phyloP scores from a whole-genome alignment of 2,888 invertebrate species.

The Noctua janthe region DNA sequence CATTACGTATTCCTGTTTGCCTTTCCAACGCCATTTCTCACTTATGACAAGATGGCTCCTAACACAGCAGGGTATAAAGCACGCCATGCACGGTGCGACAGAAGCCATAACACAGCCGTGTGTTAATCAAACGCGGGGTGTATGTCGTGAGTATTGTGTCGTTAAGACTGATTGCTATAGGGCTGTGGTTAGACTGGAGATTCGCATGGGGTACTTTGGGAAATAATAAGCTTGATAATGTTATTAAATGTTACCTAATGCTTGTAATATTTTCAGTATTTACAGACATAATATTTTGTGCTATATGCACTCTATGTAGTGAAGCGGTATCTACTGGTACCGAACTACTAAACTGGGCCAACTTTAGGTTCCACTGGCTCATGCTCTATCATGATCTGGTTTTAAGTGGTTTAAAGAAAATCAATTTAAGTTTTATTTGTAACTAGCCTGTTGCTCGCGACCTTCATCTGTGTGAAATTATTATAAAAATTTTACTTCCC shows the following conservation, averaged over 20 bases:
- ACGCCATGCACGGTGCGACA: constrained; percentile 28
- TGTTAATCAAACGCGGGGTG: constrained; percentile 73
- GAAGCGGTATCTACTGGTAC: not conserved
- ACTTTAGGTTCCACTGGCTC: not conserved
- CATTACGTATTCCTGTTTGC: constrained; percentile 41
- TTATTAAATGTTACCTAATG: not conserved
- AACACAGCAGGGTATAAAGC: constrained; percentile 39
- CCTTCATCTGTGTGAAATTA: no score
- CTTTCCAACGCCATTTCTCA: constrained; percentile 30
- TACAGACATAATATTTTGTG: not conserved
- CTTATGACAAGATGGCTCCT: constrained; percentile 33
- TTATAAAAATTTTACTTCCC: no score
- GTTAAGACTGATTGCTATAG: constrained; percentile 71
- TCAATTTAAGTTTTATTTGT: no score
- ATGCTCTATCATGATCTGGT: not conserved
- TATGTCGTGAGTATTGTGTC: constrained; percentile 70
- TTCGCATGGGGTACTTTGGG: not conserved
- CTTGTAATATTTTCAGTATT: not conserved
- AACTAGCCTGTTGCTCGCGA: no score
- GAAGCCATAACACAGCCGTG: constrained; percentile 54
- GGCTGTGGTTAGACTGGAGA: constrained; percentile 28
- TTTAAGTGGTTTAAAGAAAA: not conserved
- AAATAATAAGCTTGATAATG: not conserved
- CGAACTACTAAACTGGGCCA: not conserved
- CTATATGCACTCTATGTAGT: not conserved